These are phyloP conservation scores for Penaeus vannamei DNA, from an alignment of 1,140 invertebrate species.

Conservation along the genomic window DNA sequence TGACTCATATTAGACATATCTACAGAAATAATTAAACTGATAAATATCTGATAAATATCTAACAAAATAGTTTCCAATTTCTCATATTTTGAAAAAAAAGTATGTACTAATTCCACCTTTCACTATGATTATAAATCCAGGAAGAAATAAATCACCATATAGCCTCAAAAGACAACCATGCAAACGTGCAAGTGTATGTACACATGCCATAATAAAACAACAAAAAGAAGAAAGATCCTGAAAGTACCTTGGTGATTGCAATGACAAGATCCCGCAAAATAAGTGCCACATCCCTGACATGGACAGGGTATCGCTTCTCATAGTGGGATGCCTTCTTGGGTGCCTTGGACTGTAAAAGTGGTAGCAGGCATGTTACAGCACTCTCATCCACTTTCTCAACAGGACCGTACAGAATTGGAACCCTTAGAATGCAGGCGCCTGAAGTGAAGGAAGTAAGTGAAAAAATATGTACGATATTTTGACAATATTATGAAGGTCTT, in stretches of 20 bases:
- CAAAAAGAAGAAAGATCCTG: background rate
- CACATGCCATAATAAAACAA: too few relatives aligned
- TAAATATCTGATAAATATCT: too few relatives aligned
- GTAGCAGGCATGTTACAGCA: constrained; percentile 75
- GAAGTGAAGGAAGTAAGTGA: constrained; percentile 46
- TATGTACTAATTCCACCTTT: too few relatives aligned
- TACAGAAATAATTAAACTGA: too few relatives aligned
- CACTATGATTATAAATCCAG: too few relatives aligned
- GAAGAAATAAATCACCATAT: too few relatives aligned
- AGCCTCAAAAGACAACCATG: too few relatives aligned
- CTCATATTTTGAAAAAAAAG: too few relatives aligned
- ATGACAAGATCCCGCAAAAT: constrained; percentile 71
- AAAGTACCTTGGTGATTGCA: constrained; percentile 70
- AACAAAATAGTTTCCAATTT: too few relatives aligned
- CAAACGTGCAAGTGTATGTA: too few relatives aligned
- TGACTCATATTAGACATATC: too few relatives aligned
- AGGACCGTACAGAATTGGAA: constrained; percentile 75
- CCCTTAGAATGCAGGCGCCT: constrained; percentile 73
- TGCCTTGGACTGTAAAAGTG: constrained; percentile 69
- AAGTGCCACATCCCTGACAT: constrained; percentile 73
- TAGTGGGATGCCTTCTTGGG: constrained; percentile 72
- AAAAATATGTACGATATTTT: background rate
- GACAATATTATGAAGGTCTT: too few relatives aligned
- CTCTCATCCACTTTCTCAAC: constrained; percentile 75
- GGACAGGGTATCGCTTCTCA: constrained; percentile 74